A percentile compares a stretch with the other conserved stretches of the same genome.
Conservation (phyloP, 2,888 invertebrate genomes). For the Meteorus cinctellus region DNA sequence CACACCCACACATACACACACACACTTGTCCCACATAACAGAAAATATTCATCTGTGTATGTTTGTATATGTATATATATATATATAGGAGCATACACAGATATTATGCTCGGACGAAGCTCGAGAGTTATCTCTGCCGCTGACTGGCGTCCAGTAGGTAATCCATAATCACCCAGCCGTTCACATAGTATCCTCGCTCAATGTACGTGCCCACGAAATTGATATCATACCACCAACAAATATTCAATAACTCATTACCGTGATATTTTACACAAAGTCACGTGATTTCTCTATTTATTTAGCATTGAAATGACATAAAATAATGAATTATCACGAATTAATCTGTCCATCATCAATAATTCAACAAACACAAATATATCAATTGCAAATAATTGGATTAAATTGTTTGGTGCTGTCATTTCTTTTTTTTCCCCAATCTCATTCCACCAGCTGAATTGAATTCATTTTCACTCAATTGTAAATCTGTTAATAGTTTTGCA, state of each 20-base stretch:
- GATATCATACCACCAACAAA: slow-evolving; percentile 49
- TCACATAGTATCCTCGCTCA: slow-evolving; percentile 47
- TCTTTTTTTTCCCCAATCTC: not conserved
- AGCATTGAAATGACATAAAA: not conserved
- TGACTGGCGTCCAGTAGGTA: slow-evolving; percentile 58
- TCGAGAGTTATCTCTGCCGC: slow-evolving; percentile 57
- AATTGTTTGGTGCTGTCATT: not conserved
- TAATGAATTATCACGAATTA: not conserved
- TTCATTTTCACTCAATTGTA: not conserved
- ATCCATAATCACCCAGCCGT: slow-evolving; percentile 61
- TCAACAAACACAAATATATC: too few species aligned
- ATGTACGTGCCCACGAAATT: slow-evolving; percentile 55
- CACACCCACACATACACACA: not conserved
- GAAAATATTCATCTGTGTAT: not conserved
- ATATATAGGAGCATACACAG: not conserved
- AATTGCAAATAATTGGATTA: too few species aligned
- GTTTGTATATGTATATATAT: not conserved
- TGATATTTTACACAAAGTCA: slow-evolving; percentile 15
- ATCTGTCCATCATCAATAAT: not conserved
- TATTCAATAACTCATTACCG: slow-evolving; percentile 25
- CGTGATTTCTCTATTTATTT: not conserved
- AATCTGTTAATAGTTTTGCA: slow-evolving; percentile 23
- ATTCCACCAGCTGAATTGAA: not conserved
- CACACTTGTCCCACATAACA: not conserved
- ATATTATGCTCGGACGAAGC: slow-evolving; percentile 21